A percentile compares a stretch with the other conserved stretches of the same genome.
These are phyloP conservation scores for Heterochromis multidens DNA, from an alignment of 2,113 vertebrate genomes.

Conservation along the genomic window DNA sequence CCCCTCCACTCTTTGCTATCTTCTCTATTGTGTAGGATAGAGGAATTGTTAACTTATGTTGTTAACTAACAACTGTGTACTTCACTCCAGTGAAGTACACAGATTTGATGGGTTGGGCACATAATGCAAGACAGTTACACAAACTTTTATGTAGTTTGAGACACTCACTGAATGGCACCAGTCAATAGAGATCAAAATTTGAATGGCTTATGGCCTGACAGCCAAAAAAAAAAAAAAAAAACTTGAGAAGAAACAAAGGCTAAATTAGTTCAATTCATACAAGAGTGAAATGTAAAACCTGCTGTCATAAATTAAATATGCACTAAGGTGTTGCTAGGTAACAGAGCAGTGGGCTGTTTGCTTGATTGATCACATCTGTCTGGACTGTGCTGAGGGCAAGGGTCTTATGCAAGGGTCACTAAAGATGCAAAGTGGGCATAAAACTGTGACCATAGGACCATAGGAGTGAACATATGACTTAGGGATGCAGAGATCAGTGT, in stretches of 20 bases:
- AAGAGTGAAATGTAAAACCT: slow-evolving; percentile 40
- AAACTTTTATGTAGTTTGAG: not conserved
- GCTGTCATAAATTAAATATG: slow-evolving; percentile 40
- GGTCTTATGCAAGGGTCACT: not conserved
- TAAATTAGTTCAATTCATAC: slow-evolving; percentile 1
- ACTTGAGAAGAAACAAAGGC: not conserved
- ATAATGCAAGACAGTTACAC: not conserved
- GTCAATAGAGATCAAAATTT: not conserved
- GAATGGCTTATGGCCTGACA: not conserved
- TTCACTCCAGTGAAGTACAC: not conserved
- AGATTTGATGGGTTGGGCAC: not conserved
- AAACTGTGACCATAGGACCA: not conserved
- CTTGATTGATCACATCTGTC: not conserved
- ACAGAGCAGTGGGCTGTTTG: slow-evolving; percentile 24
- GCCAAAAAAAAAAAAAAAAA: too few relatives aligned
- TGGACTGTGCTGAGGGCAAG: not conserved
- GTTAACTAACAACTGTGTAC: too few relatives aligned
- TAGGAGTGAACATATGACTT: too few relatives aligned
- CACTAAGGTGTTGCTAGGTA: slow-evolving; percentile 58
- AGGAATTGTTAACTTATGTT: not conserved
- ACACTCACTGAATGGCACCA: not conserved
- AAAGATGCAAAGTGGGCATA: not conserved
- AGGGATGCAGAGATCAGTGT: too few relatives aligned
- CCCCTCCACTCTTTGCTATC: not conserved
- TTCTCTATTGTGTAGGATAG: not conserved